Base-by-base conservation (phyloP, 2,113 vertebrate species). In the Martes martes region DNA sequence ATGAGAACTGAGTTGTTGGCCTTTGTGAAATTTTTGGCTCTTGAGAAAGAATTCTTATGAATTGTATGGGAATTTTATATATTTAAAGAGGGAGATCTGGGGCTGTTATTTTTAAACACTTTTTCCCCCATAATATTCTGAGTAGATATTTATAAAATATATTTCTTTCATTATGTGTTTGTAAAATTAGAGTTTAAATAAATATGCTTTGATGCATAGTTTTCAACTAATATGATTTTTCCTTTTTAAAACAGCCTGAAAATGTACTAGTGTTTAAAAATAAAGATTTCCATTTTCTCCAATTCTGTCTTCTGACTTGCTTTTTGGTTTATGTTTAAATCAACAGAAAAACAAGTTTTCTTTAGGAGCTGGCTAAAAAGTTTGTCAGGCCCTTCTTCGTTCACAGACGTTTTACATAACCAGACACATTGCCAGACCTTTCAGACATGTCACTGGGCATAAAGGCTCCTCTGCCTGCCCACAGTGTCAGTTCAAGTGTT, bases 51-150 rank as follows among this genome's bases (percentile, higher is more conserved):
- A 96, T 96, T 97, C 91, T 98, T 98, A 94, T 97, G 93, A 42
- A 50, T 88, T 98, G 83, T 87, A 95, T 97, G 90, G 52, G 33
- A 97, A 95, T 98, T 98, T 98, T 99, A 95, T 99, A 99, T 97
- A 98, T 99, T 98, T 98, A 98, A 98, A 98, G 98, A 98, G 95
- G 84, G 93, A 98, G 85, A 98, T 98, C 98, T 98, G 97, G 97
- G 96, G 74, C 92, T 98, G 91, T 98, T 99, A 98, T 99, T 99
- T 99, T 98, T 99, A 79, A 98, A 98, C 97, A 52, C 87, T 89
- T 89, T 95, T 95, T 95, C 98, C 98, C 98, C 98, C 94, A 96
- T 97, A 98, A 98, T 91, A 93, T 98, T 98, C 97, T 97, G 92
- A 98, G 95, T 93, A 96, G 76, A 79, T 98, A 97, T 98, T 99